These are phyloP conservation scores for Agraylea sexmaculata DNA, from an alignment of 1,140 invertebrate genomes.

Conservation along the genomic window DNA sequence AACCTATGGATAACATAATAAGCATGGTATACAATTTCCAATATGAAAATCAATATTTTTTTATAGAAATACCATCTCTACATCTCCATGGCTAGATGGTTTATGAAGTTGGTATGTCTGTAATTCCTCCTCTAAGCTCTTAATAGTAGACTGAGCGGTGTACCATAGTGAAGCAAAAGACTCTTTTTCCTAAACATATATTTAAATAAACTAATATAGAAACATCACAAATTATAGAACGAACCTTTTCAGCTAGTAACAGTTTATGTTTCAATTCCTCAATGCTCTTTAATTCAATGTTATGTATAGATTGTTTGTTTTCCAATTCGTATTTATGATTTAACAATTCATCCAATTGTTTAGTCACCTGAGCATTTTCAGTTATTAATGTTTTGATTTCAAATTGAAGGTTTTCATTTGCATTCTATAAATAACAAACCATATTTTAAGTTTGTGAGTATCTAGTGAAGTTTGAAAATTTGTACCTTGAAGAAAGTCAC, in stretches of 20 bases:
- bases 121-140: slow-evolving; percentile 42
- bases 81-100: slow-evolving; percentile 26
- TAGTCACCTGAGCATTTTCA: slow-evolving; percentile 34
- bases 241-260: slow-evolving; percentile 29
- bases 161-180: slow-evolving; percentile 47
- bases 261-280: slow-evolving; percentile 31
- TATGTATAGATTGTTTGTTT: slow-evolving; percentile 19
- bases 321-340: slow-evolving; percentile 30
- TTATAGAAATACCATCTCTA: slow-evolving; percentile 24
- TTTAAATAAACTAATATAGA: slow-evolving; percentile 7
- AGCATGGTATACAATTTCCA: neutral
- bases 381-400: slow-evolving; percentile 33
- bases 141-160: slow-evolving; percentile 44
- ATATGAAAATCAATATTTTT: neutral
- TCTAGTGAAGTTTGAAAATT: slow-evolving; percentile 4
- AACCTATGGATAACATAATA: slow-evolving; percentile 18
- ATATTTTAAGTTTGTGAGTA: neutral
- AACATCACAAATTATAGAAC: neutral
- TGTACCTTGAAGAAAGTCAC: slow-evolving; percentile 35
- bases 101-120: slow-evolving; percentile 33
- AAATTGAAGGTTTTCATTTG: slow-evolving; percentile 32
- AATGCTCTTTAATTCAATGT: slow-evolving; percentile 24
- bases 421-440: slow-evolving; percentile 27
- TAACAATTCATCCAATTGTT: slow-evolving; percentile 29
- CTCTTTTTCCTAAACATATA: slow-evolving; percentile 39